Base-by-base conservation (phyloP, 2,888 invertebrate species). In the Noctuana brunneofusca region DNA sequence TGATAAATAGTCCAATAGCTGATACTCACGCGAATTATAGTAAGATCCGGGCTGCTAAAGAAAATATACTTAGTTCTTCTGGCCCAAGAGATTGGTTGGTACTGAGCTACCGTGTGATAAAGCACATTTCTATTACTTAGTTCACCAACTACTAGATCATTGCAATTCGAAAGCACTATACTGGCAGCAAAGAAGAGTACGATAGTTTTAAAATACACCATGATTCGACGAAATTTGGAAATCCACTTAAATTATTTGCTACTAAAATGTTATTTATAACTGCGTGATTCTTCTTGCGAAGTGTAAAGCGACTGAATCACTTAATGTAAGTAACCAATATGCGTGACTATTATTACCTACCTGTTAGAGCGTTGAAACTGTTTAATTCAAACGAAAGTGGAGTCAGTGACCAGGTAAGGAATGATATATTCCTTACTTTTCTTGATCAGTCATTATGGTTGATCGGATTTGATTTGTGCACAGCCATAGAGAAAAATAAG, bases 31-130 rank as follows among this genome's bases (percentile, higher is more conserved):
- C 60, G 60, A 22, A 60, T 60, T 11, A 54, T 11, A 14, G 16
- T 35, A 6, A 62, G 35, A 18, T 74, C 71, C 0, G 69, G 66
- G 58, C 77, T 82, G 56, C 66, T 76, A 46, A 69, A 86, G 59
- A 84, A 84, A 5, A 79, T 69, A 53, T 75, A 71, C 65, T 84
- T 83, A 5, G 73, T 75, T 50, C 83, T 73, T 60, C 74, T 83
- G 1, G 69, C 64, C 12, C 76, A 77, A 0, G 82, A 84, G 18
- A 81, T 75, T 0, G 73, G 72, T 2, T 68, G 20, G 54, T 75
- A 81, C 9, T 76, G 65, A 0, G 71, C 72, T 16, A 66, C 64
- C 2, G 71, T 72, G 11, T 81, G 78, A 66, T 78, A 69, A 16
- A 85, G 67, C 60, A 83, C 59, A 4, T 68, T 49, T 0, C 62